Base-by-base conservation (phyloP, 2,113 vertebrate genomes). In the Cyanoramphus novaezelandiae region DNA sequence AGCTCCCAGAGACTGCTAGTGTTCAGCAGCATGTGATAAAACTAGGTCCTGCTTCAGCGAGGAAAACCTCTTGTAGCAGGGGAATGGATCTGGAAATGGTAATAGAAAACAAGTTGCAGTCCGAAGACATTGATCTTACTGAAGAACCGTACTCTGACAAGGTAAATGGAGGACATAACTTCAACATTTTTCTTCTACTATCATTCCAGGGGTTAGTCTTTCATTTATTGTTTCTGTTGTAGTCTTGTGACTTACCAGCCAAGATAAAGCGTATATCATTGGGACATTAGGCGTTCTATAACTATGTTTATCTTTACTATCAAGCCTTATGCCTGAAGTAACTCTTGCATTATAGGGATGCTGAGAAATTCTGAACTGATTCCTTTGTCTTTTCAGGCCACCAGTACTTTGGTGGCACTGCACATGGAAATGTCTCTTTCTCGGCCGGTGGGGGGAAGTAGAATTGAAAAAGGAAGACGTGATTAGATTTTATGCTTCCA, bases 61-160 rank as follows among this genome's bases (percentile, higher is more conserved):
- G 99, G 95, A 99, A 99, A 86, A 88, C 97, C 24, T 98, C 99
- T 50, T 98, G 99, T 23, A 59, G 88, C 60, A 99, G 99, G 94
- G 98, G 98, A 57, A 93, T 98, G 28, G 98, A 99, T 94, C 97
- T 99, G 89, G 98, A 99, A 75, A 98, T 98, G 81, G 96, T 99
- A 44, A 98, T 99, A 47, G 99, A 99, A 80, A 98, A 98, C 82
- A 99, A 99, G 95, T 95, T 99, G 75, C 98, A 97, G 33, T 97
- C 97, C 0, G 99, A 99, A 95, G 98, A 98, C 86, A 99, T 99
- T 35, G 99, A 99, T 82, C 99, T 99, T n/a, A 99, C 99, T 0
- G 99, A 99, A 96, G 99, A 99, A 82, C 99, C 99, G 0, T 99
- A 99, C 95, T 99, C 99, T 23, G 99, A 99, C 97, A 99, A 99